Evolutionary conservation across 2,888 invertebrate species (phyloP), one percentile per base, ranked within the genome.

Genomic region (Dynastes maya): DNA sequence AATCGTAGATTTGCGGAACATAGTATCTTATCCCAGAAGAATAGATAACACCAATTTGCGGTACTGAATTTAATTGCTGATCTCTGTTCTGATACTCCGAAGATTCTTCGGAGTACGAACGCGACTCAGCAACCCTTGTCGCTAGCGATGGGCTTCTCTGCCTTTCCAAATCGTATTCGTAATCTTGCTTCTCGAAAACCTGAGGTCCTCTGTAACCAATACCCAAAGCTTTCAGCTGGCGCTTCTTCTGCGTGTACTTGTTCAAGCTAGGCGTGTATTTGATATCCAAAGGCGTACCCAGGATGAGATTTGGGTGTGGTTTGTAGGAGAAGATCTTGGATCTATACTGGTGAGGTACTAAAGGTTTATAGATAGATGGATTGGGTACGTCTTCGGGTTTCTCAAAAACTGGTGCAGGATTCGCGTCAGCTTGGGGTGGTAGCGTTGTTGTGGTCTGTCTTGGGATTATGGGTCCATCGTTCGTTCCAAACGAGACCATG

Each of bases 401-500:
- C 83, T 89, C 89, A 22, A 83, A 85, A 5, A 89, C 88, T 5
- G 89, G 88, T 0, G 89, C 88, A 16, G 89, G 88, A 3, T 80
- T 83, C 77, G 82, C 80, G 77, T 84, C 82, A 3, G 72, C 61
- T 51, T 74, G 80, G 2, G 81, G 80, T 29, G 79, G 81, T 27
- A 77, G 55, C 8, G 82, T 81, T 13, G 84, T 83, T n/a, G 80
- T 82, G 13, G 82, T 79, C 37, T 80, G 77, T 45, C 81, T 80
- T n/a, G 88, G 88, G 22, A 87, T 81, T 63, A 89, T 89, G 49
- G 88, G 88, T n/a, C 88, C 89, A 83, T 86, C 85, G 45, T 87
- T 88, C 2, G 89, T 89, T 51, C 89, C 89, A 80, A 87, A 89
- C 53, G 87, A 85, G 40, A 89, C 89, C 88, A 88, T 88, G 78